Conservation (phyloP, 2,113 vertebrate species). For the Elachura formosa region DNA sequence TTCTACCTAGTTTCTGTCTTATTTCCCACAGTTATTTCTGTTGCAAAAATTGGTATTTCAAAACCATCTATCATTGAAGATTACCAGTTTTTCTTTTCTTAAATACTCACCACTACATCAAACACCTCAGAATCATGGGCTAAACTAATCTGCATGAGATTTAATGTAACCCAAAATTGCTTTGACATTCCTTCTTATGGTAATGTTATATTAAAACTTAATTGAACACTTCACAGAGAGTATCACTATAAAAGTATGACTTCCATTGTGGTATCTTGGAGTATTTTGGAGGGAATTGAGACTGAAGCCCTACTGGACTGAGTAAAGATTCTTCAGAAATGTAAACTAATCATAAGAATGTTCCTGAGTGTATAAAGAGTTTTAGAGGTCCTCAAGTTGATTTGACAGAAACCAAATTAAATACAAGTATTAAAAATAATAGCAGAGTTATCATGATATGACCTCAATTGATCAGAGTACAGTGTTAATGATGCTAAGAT, state of each 20-base stretch:
- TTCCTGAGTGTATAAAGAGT: neutral
- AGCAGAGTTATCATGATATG: neutral
- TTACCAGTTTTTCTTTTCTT: neutral
- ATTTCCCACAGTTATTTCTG: neutral
- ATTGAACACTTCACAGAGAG: neutral
- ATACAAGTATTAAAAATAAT: neutral
- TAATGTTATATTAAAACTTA: neutral
- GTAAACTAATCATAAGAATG: neutral
- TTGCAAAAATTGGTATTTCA: neutral
- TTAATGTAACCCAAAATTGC: neutral
- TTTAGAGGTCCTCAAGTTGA: neutral
- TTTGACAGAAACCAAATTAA: neutral
- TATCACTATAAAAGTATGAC: neutral
- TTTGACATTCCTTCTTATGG: slow-evolving; percentile 3
- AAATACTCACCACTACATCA: neutral
- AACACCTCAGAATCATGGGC: neutral
- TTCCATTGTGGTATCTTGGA: neutral
- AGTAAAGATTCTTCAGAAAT: neutral
- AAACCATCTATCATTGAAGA: neutral
- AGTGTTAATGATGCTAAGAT: neutral
- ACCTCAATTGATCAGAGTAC: neutral
- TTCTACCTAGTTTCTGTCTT: neutral
- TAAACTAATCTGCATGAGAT: neutral
- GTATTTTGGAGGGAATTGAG: neutral
- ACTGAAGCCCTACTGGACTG: neutral